Conservation (phyloP, 2,888 invertebrate species). For the Craniophora ligustri region DNA sequence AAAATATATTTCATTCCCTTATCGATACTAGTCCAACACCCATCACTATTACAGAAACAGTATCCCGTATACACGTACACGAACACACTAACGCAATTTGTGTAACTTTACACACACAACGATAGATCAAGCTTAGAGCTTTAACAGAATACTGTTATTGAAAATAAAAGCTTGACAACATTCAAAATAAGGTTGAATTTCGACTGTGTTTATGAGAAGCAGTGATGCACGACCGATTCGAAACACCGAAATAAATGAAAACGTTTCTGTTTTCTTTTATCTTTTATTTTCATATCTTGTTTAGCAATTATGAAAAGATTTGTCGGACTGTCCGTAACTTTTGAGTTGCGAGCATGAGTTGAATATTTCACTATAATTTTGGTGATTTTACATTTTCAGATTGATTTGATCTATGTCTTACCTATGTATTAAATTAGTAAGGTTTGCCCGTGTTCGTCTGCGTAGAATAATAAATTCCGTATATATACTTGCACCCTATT, state of each 20-base stretch:
- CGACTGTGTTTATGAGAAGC: background rate
- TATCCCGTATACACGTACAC: slow-evolving; percentile 58
- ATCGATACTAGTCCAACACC: slow-evolving; percentile 30
- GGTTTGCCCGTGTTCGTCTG: too few species aligned
- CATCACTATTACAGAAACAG: slow-evolving; percentile 56
- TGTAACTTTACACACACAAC: slow-evolving; percentile 53
- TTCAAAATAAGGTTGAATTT: slow-evolving; percentile 7
- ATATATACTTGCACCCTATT: too few species aligned
- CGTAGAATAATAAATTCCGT: too few species aligned
- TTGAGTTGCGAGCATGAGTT: slow-evolving; percentile 5
- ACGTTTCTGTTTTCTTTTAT: slow-evolving; percentile 39
- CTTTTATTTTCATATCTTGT: slow-evolving; percentile 52
- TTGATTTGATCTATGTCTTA: too few species aligned
- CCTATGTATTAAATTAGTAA: too few species aligned
- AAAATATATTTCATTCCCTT: background rate
- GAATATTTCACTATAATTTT: slow-evolving; percentile 21
- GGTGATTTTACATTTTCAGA: too few species aligned
- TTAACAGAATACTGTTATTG: slow-evolving; percentile 16
- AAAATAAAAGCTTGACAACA: slow-evolving; percentile 5
- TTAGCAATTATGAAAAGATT: slow-evolving; percentile 53
- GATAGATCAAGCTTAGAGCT: slow-evolving; percentile 60
- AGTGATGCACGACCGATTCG: slow-evolving; percentile 44
- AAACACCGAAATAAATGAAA: slow-evolving; percentile 52
- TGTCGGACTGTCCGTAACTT: slow-evolving; percentile 34
- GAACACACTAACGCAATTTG: slow-evolving; percentile 34